phyloP scores from a whole-genome alignment of 1,140 invertebrate species.

The Globodera rostochiensis region DNA sequence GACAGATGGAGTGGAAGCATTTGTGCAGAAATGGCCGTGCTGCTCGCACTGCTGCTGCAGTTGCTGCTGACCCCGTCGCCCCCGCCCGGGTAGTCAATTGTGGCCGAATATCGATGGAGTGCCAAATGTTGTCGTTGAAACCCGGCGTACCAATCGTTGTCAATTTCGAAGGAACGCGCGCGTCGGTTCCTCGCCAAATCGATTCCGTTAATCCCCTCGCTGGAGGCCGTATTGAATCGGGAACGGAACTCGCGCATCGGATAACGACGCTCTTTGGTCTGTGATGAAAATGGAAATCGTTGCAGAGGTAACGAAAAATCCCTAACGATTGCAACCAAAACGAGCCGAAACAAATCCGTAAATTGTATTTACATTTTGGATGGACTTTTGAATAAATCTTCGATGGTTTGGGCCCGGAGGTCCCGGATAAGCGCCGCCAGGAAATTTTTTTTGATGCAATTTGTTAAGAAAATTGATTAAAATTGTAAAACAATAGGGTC shows the following conservation, averaged over 20 bases:
- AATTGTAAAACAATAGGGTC: too few species aligned
- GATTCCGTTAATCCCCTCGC: background rate
- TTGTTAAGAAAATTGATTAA: too few species aligned
- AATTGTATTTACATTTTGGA: background rate
- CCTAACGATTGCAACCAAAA: too few species aligned
- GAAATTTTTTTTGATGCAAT: too few species aligned
- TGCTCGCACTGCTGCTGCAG: constrained; percentile 25
- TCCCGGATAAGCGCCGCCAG: too few species aligned
- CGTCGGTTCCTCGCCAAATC: constrained; percentile 12
- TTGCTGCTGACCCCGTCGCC: constrained; percentile 5
- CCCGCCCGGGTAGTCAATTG: constrained; percentile 5
- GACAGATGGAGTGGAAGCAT: background rate
- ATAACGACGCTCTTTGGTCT: background rate
- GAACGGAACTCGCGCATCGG: constrained; percentile 5
- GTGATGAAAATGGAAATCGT: too few species aligned
- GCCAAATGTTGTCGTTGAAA: background rate
- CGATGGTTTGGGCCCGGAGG: too few species aligned
- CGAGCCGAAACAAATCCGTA: too few species aligned
- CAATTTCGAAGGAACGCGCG: constrained; percentile 27
- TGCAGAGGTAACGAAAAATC: too few species aligned
- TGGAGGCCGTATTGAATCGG: constrained; percentile 14
- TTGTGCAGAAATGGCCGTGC: background rate
- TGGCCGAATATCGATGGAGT: constrained; percentile 5
- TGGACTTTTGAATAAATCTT: background rate
- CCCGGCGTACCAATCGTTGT: constrained; percentile 14